Evolutionary conservation across 2,888 invertebrate species (phyloP), one percentile per base, ranked within the genome.

Genomic region (Acrobasis consociella): DNA sequence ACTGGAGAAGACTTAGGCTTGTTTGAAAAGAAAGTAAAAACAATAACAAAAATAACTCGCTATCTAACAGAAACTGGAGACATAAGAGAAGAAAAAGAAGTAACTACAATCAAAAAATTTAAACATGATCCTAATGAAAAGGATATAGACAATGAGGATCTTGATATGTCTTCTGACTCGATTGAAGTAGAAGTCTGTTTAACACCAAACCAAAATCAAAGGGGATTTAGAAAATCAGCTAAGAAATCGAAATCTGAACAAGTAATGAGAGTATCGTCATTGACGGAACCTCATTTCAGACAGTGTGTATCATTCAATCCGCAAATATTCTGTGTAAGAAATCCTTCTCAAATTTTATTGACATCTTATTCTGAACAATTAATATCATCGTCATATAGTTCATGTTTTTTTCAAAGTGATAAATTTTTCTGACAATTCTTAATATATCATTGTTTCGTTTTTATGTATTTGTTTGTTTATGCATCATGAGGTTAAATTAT

Each of bases 21-120:
- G 50, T 75, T 73, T 59, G 77, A 78, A 58, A 77, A 71, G 39
- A 79, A 74, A 59, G 75, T 70, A n/a, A 77, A 82, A 65, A 76
- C 82, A 70, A 72, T 77, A n/a, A 72, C 80, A 0, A 83, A 74
- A 67, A 69, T 84, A 2, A 76, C 69, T 9, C 75, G 77, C 62
- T 49, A 69, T 13, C 65, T 72, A 17, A 78, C 82, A 31, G 67
- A 70, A 16, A 77, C 83, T 63, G 84, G 84, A 2, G 78, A 75
- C 17, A 64, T 83, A 9, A 68, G 66, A 11, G 79, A 81, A 67
- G 75, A 83, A 65, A 82, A 76, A 66, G 73, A 77, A 72, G 67
- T 76, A 0, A 75, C 81, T n/a, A 81, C 76, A 11, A 72, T 81
- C 1, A 76, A 5, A 77, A 81, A 64, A 77, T 64, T 50, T 70